Base-by-base conservation (phyloP, 2,888 invertebrate species). In the Dynastes grantii region DNA sequence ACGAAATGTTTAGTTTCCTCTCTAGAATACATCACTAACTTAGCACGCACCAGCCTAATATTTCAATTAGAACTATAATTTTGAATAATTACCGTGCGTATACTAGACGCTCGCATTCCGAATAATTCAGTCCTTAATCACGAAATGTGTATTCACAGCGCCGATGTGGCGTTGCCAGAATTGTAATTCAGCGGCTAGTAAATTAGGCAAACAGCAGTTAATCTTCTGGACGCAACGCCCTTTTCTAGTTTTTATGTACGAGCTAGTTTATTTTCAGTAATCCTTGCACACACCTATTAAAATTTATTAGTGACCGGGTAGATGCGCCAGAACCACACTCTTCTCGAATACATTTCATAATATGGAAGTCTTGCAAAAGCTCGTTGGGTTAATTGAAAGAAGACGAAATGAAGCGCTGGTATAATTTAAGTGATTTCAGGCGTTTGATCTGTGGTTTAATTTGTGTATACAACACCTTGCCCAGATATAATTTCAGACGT, bases 161-260 rank as follows among this genome's bases (percentile, higher is more conserved):
- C 9, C 40, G 40, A 16, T 65, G n/a, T 45, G 37, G 40, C 37
- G 16, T 40, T 40, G 16, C 40, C 22, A 27, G 45, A 49, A 51
- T 49, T 45, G 27, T 32, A 63, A 63, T 32, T 63, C 63, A 3
- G 22, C 58, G 40, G 29, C 58, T 61, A 61, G 53, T 27, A 61
- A 73, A 73, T 73, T 73, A 73, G 40, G 22, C 61, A 73, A 73
- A 73, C 40, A 22, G 73, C 37, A 27, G 53, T 73, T 58, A 73
- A 73, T 73, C 61, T 73, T 73, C 9, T 22, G 9, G 13, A 22
- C 16, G 53, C 40, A 58, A 73, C 73, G 40, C 73, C 73, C 58
- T 58, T 61, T 61, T 73, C 58, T 40, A 11, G 61, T 61, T 45
- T 58, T 53, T 32, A 58, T 29, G 9, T 63, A 32, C 13, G 27